phyloP scores from a whole-genome alignment of 2,113 vertebrate genomes.

The Geococcyx californianus region DNA sequence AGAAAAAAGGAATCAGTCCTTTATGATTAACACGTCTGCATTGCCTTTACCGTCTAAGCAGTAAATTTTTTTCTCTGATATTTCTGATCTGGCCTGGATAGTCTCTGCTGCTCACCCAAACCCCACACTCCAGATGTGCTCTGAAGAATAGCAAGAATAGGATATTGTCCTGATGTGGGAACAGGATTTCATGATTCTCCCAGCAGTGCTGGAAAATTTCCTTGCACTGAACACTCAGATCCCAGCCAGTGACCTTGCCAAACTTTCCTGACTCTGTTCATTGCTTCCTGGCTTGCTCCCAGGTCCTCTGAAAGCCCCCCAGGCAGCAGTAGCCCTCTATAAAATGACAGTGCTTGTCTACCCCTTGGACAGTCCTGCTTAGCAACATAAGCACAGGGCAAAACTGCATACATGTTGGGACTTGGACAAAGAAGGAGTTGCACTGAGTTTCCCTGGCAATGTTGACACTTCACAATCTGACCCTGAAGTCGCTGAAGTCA shows the following conservation, averaged over 20 bases:
- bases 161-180: not conserved
- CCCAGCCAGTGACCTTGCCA: accelerated
- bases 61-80: not conserved
- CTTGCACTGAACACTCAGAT: not conserved
- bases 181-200: not conserved
- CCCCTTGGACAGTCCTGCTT: not conserved
- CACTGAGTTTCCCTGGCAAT: not conserved
- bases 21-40: not conserved
- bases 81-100: not conserved
- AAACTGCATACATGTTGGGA: not conserved
- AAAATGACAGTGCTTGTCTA: not conserved
- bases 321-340: not conserved
- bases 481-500: not conserved
- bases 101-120: not conserved
- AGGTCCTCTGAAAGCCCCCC: not conserved
- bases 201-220: not conserved
- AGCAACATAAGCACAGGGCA: not conserved
- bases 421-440: not conserved
- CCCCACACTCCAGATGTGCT: not conserved
- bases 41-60: not conserved
- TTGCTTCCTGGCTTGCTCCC: not conserved
- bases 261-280: not conserved
- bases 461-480: not conserved
- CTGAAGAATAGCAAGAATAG: not conserved
- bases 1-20: not conserved